These are phyloP conservation scores for Griposia aprilina DNA, from an alignment of 2,888 invertebrate species.

Conservation along the genomic window DNA sequence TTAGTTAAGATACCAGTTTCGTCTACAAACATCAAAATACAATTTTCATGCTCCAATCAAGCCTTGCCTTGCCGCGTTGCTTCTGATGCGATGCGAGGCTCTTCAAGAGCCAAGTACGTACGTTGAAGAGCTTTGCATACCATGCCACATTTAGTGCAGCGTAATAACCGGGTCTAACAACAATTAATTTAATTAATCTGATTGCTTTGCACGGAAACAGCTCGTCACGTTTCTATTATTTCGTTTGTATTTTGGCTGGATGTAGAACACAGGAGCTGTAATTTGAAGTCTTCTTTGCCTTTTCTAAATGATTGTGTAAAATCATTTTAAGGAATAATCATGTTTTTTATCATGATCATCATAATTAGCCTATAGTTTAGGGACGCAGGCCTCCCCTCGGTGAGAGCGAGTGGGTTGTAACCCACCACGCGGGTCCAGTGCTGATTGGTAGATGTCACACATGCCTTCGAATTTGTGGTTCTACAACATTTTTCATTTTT, in stretches of 20 bases:
- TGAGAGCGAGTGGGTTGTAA: not conserved
- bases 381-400: not conserved
- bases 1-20: conserved; percentile 27
- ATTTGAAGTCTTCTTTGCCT: not conserved
- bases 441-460: not conserved
- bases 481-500: not conserved
- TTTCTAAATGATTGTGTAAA: not conserved
- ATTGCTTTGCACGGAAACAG: conserved; percentile 48
- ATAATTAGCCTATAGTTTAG: not conserved
- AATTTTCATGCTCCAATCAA: conserved; percentile 57
- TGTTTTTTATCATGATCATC: not conserved
- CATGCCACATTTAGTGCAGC: conserved; percentile 58
- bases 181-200: conserved; percentile 61
- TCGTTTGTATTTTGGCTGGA: conserved; percentile 22
- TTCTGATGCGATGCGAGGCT: conserved; percentile 27
- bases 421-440: not conserved
- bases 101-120: conserved; percentile 32
- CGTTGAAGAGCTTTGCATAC: conserved; percentile 57
- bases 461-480: not conserved
- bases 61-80: conserved; percentile 18
- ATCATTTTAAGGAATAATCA: not conserved
- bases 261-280: not conserved
- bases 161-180: conserved; percentile 41
- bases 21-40: conserved; percentile 38
- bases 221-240: conserved; percentile 47